Evolutionary conservation across 2,888 invertebrate species (phyloP), one percentile per base, ranked within the genome.

Genomic region (Harpalus rubripes): DNA sequence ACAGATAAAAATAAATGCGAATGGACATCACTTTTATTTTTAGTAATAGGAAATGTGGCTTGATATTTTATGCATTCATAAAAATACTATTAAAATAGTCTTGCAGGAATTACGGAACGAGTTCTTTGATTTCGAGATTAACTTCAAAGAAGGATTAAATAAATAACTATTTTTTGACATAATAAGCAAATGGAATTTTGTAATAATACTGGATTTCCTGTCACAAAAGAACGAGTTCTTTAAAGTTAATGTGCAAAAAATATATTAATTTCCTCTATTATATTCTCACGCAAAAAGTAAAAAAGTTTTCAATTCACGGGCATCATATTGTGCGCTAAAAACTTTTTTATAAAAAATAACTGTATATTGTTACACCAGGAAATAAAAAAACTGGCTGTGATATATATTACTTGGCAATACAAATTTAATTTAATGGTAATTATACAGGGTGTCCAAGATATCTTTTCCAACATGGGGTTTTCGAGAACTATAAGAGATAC

Each of bases 11-110:
- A 81, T 68, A 68, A 68, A 81, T 44, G 68, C 80, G 41, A 80
- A 80, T 80, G 41, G 72, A 32, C 32, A 32, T 81, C 81, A 81
- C 68, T 81, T 72, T 68, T 81, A 81, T 81, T 81, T 81, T 72
- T 81, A 81, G 81, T 81, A 56, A 81, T 68, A 68, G 81, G 81
- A 81, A 81, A 41, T 78, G 58, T 74, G 15, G 72, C 26, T 52
- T 52, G 72, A 5, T 52, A 18, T 26, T 78, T 58, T 78, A 58
- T 78, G 58, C 72, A 39, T 68, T 68, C 26, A 81, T 26, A 81
- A 52, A 16, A 61, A 74, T 78, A 56, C 56, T 18, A 44, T 74
- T 12, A 52, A 52, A 12, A 52, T 12, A 32, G 32, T 32, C 32
- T 32, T 32, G 1, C 32, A 32, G 4, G 44, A 52, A 12, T 41